Base-by-base conservation (phyloP, 2,113 vertebrate species). In the Felis catus region DNA sequence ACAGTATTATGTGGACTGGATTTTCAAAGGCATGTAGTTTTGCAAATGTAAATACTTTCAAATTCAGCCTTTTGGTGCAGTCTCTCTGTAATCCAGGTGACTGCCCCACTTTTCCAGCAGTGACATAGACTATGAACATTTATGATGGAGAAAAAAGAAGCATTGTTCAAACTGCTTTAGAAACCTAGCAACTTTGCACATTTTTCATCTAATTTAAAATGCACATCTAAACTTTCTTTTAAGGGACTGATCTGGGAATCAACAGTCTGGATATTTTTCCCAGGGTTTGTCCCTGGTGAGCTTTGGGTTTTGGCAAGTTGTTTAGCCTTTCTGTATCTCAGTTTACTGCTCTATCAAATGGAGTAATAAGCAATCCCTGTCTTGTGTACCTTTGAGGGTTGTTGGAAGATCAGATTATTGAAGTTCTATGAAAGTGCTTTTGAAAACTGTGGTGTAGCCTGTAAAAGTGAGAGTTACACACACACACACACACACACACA, bases 371-470 rank as follows among this genome's bases (percentile, higher is more conserved):
- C 70, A 87, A 87, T 66, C 39, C n/a, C 33, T 85, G 36, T 89
- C 31, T 91, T 85, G 39, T 79, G 23, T 82, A 89, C 53, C 11
- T 96, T 89, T 94, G 55, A 91, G 70, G 83, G 68, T 48, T 91
- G 8, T 97, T 9, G 1, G 61, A 78, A 73, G 63, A 91, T 79
- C 55, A 97, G 74, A 81, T 88, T 88, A 76, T 66, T 89, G 48
- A 88, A 73, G 11, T 90, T 86, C 53, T 41, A 12, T 79, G 85
- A 81, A 85, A 79, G 53, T 85, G 16, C 41, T 87, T 97, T 96
- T 84, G 33, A 93, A 94, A 96, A 92, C 74, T 74, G 23, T 89
- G 31, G 5, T 80, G 5, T 80, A 80, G 85, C 68, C 71, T 96
- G 5, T 74, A 83, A 92, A 74, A 73, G 23, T 48, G 71, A 39